phyloP scores from a whole-genome alignment of 1,140 invertebrate genomes.

The Parapsyche elsis region DNA sequence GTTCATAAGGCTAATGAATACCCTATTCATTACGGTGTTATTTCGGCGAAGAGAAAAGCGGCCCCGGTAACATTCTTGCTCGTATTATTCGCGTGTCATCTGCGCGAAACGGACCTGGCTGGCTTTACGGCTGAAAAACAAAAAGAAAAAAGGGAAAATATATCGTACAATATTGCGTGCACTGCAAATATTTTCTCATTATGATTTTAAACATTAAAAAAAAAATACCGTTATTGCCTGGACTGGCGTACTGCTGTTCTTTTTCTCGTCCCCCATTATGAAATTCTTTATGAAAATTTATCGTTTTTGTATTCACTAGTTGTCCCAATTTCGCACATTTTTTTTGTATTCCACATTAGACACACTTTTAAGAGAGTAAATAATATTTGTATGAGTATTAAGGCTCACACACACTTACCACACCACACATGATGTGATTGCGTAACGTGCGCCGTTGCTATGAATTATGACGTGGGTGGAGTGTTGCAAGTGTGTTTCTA shows the following conservation, averaged over 20 bases:
- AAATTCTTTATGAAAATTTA: conserved; percentile 27
- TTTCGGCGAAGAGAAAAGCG: background rate
- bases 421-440: no score
- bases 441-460: no score
- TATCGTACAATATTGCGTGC: background rate
- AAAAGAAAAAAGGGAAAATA: conserved; percentile 6
- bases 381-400: no score
- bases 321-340: conserved; percentile 16
- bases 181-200: conserved; percentile 29
- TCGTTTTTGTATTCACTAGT: conserved; percentile 16
- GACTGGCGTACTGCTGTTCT: background rate
- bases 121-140: background rate
- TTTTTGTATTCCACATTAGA: no score
- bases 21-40: conserved; percentile 39
- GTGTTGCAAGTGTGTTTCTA: no score
- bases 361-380: no score
- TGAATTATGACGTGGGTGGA: no score
- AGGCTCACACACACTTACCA: no score
- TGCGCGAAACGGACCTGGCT: conserved; percentile 15
- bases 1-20: conserved; percentile 42
- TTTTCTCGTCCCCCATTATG: background rate
- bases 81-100: conserved; percentile 26
- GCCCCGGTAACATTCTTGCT: conserved; percentile 7
- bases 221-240: conserved; percentile 19
- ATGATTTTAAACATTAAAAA: conserved; percentile 27